Evolutionary conservation across 1,140 invertebrate species (phyloP).

Genomic region (Achatina immaculata): DNA sequence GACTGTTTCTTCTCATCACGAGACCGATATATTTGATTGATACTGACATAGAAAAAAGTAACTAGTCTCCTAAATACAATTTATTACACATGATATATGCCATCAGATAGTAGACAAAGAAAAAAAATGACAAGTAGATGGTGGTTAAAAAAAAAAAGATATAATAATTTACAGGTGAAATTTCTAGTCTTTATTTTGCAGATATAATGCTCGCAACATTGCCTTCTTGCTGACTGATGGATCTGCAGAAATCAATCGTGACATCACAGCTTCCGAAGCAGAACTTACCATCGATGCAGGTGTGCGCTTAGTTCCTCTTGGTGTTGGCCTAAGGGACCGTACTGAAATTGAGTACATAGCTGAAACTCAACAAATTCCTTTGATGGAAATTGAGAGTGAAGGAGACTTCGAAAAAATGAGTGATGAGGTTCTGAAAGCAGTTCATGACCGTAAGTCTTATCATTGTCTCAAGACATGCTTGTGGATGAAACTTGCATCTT

Average conservation of each 20-base stretch:
- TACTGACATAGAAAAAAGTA: no score
- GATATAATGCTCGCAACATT: slow-evolving; percentile 56
- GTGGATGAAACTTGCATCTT: no score
- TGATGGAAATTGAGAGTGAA: slow-evolving; percentile 52
- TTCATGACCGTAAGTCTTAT: slow-evolving; percentile 54
- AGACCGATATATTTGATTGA: no score
- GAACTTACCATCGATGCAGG: slow-evolving; percentile 58
- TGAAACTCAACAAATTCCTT: slow-evolving; percentile 51
- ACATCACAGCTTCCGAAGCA: slow-evolving; percentile 55
- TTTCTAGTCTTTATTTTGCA: no score
- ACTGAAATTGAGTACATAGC: slow-evolving; percentile 62
- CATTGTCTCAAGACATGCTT: not conserved
- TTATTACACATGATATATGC: no score
- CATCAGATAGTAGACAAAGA: no score
- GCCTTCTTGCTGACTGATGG: slow-evolving; percentile 64
- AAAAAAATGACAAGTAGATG: no score
- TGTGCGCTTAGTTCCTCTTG: slow-evolving; percentile 59
- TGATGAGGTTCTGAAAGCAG: slow-evolving; percentile 55
- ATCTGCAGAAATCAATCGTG: slow-evolving; percentile 52
- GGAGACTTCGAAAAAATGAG: slow-evolving; percentile 44
- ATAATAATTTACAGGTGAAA: no score
- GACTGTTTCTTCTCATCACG: no score
- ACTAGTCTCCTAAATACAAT: no score
- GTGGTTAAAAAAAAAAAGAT: no score
- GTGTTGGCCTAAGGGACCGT: slow-evolving; percentile 51